Percentiles rank a stretch among this genome's conserved stretches.
These are phyloP conservation scores for Nomada goodeniana DNA, from an alignment of 2,888 invertebrate genomes.

Conservation along the genomic window DNA sequence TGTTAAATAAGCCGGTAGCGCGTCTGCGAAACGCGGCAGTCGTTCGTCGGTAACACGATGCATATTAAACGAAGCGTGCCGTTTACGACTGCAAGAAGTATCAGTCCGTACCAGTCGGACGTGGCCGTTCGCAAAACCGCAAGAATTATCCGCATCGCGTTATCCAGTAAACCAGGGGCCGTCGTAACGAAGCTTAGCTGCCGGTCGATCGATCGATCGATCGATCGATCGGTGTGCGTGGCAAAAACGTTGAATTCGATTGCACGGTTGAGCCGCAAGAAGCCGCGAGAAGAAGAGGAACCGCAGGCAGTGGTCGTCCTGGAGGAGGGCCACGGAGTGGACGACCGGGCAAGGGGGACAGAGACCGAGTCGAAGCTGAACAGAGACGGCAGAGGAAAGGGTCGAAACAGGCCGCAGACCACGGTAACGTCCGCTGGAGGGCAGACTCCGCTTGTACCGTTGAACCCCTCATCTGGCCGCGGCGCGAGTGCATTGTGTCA, in stretches of 20 bases:
- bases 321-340: background rate
- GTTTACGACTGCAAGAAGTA: background rate
- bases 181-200: background rate
- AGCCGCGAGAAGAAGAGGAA: constrained; percentile 11
- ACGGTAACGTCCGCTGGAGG: constrained; percentile 45
- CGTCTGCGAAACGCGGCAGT: background rate
- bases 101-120: background rate
- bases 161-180: constrained; percentile 4
- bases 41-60: background rate
- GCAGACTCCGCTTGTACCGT: constrained; percentile 32
- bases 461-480: constrained; percentile 32
- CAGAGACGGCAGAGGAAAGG: constrained; percentile 2
- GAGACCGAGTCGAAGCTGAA: background rate
- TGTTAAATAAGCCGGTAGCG: background rate
- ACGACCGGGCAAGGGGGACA: background rate
- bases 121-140: background rate
- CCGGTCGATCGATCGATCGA: background rate
- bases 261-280: constrained; percentile 16
- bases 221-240: background rate
- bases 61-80: background rate
- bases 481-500: constrained; percentile 64
- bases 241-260: constrained; percentile 28
- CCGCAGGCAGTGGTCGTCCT: background rate
- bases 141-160: background rate
- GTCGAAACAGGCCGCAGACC: constrained; percentile 13